A percentile compares a stretch with the other conserved stretches of the same genome.
Evolutionary conservation across 2,888 invertebrate genomes (phyloP).

Genomic region (Philonicus albiceps): DNA sequence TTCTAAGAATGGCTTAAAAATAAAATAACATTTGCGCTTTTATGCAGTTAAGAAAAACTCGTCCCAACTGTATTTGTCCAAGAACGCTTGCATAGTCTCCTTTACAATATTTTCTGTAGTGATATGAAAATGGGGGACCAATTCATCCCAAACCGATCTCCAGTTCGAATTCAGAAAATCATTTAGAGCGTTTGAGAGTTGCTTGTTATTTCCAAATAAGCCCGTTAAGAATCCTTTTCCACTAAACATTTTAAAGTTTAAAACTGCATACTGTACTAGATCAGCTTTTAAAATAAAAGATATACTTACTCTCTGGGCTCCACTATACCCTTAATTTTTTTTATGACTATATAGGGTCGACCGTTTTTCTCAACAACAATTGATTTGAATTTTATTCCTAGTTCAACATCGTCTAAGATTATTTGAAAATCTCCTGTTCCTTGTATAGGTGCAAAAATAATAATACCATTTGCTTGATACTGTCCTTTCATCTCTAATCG

Average conservation of each 20-base stretch:
- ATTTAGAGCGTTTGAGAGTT: conserved; percentile 63
- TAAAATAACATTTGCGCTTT: not conserved
- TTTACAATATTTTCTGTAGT: not conserved
- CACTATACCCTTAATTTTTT: conserved; percentile 42
- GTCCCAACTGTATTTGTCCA: conserved; percentile 46
- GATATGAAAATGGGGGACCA: conserved; percentile 28
- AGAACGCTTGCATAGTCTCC: conserved; percentile 51
- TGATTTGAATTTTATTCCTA: conserved; percentile 46
- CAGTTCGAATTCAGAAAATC: conserved; percentile 63
- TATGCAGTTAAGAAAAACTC: not conserved
- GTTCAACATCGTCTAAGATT: conserved; percentile 45
- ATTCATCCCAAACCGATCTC: conserved; percentile 57
- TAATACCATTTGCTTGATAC: conserved; percentile 54
- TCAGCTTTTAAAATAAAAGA: not conserved
- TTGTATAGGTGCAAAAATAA: conserved; percentile 55
- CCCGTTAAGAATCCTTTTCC: conserved; percentile 57
- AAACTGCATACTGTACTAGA: not conserved
- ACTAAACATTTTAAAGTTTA: not conserved
- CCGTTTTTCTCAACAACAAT: conserved; percentile 45
- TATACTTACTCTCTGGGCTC: conserved; percentile 42
- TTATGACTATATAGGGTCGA: conserved; percentile 45
- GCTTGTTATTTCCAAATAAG: conserved; percentile 63
- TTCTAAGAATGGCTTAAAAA: not conserved
- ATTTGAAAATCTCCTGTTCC: conserved; percentile 51
- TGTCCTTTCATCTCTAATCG: conserved; percentile 42